phyloP scores from a whole-genome alignment of 2,113 vertebrate genomes.

The Thunnus maccoyii region DNA sequence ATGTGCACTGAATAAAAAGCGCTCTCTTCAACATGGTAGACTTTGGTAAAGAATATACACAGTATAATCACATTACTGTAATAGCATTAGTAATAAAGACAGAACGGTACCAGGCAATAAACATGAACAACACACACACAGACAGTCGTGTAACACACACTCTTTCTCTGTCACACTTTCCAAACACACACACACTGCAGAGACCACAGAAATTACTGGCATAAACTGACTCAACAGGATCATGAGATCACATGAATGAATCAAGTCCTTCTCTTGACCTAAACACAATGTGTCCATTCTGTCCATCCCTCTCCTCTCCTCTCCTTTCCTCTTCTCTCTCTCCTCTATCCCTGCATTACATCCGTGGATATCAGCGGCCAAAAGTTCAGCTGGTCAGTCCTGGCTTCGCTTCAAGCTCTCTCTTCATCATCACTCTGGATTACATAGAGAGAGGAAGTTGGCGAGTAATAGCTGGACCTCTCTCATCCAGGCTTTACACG shows the following conservation, averaged over 20 bases:
- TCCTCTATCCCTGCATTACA: constrained; percentile 7
- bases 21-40: not conserved
- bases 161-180: constrained; percentile 2
- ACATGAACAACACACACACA: not conserved
- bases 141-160: not conserved
- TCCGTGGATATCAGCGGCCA: constrained; percentile 53
- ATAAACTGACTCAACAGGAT: constrained; percentile 45
- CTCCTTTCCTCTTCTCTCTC: constrained; percentile 53
- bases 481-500: not conserved
- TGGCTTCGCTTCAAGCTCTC: constrained; percentile 51
- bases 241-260: constrained; percentile 28
- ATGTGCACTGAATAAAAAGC: constrained; percentile 5
- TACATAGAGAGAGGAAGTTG: constrained; percentile 30
- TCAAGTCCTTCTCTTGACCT: constrained; percentile 47
- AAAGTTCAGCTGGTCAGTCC: constrained; percentile 53
- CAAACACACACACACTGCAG: not conserved
- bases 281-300: constrained; percentile 51
- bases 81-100: constrained; percentile 4
- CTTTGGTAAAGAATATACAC: not conserved
- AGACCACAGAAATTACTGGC: constrained; percentile 8
- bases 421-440: constrained; percentile 57
- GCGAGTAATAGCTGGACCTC: constrained; percentile 27
- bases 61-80: constrained; percentile 3
- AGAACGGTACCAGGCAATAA: too few species aligned
- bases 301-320: constrained; percentile 38